Conservation (phyloP, 1,140 invertebrate species). For the Rhopalosiphum padi region DNA sequence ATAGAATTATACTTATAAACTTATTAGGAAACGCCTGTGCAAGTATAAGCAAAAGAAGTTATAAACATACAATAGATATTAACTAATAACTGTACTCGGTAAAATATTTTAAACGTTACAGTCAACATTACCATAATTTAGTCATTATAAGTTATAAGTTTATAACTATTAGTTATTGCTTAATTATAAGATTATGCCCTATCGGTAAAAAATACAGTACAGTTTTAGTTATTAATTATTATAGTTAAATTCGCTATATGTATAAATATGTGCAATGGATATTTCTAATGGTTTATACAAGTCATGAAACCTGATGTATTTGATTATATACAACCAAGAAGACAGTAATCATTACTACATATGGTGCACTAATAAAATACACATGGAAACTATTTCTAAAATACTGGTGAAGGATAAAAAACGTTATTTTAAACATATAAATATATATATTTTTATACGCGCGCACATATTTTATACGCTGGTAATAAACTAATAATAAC, state of each 20-base stretch:
- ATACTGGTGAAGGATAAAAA: background rate
- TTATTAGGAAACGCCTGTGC: background rate
- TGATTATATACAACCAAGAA: background rate
- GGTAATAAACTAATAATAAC: background rate
- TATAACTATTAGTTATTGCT: background rate
- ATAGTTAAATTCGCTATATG: background rate
- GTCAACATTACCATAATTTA: conserved; percentile 8
- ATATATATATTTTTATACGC: background rate
- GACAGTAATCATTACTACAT: background rate
- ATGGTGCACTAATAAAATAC: background rate
- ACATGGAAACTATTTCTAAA: background rate
- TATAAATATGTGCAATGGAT: background rate
- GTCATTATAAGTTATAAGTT: background rate
- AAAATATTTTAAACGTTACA: background rate
- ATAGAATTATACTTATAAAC: too few species aligned
- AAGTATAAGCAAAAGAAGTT: background rate
- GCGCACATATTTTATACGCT: background rate
- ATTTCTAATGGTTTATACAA: background rate
- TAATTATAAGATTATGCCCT: background rate
- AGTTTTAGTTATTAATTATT: background rate
- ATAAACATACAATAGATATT: background rate
- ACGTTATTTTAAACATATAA: background rate
- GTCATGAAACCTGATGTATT: background rate
- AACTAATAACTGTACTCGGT: background rate
- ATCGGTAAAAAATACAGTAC: background rate